Percentiles rank a stretch among this genome's conserved stretches.
Conservation (phyloP, 2,888 invertebrate species). For the Ophion costatus region DNA sequence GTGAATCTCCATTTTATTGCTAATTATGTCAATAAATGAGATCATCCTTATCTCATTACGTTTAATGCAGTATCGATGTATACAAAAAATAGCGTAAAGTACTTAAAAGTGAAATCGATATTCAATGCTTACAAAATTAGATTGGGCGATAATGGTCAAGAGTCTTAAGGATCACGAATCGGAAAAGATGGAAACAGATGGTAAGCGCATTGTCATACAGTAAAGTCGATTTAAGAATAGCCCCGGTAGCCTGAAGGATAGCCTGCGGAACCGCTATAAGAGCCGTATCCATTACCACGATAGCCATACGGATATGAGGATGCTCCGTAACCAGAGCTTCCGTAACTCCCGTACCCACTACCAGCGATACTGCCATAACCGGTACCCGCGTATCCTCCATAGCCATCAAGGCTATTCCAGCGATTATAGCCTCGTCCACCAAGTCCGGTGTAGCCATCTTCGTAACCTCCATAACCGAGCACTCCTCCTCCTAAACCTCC, state of each 20-base stretch:
- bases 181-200: background rate
- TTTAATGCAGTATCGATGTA: constrained; percentile 10
- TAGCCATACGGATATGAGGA: constrained; percentile 48
- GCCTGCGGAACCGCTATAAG: constrained; percentile 54
- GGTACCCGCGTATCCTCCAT: constrained; percentile 72
- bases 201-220: constrained; percentile 1
- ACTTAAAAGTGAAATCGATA: background rate
- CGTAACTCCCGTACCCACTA: constrained; percentile 63
- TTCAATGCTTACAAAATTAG: background rate
- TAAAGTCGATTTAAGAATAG: constrained; percentile 68
- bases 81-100: background rate
- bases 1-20: constrained; percentile 6
- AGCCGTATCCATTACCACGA: constrained; percentile 61
- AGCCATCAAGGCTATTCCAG: constrained; percentile 57
- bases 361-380: constrained; percentile 84
- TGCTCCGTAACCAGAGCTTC: constrained; percentile 45
- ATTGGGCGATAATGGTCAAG: background rate
- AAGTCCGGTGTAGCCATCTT: constrained; percentile 64
- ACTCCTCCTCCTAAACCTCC: constrained; percentile 54
- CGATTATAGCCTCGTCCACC: constrained; percentile 63
- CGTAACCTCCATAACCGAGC: constrained; percentile 63
- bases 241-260: constrained; percentile 77
- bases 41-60: background rate
- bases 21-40: constrained; percentile 1
- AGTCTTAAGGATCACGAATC: background rate